These are phyloP conservation scores for Oreochromis niloticus DNA, from an alignment of 2,113 vertebrate genomes.

Conservation along the genomic window DNA sequence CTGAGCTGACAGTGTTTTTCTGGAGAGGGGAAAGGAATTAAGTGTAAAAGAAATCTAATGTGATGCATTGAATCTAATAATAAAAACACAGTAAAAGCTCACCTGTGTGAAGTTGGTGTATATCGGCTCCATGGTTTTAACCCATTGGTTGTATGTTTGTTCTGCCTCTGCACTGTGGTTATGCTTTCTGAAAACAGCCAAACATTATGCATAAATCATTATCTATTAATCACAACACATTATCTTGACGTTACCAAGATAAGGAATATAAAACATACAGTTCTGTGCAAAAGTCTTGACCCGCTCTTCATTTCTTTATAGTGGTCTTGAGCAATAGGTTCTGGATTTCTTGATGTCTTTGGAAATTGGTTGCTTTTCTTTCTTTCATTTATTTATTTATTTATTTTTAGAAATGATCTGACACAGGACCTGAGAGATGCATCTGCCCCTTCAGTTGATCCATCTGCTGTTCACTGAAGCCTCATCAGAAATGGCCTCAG, in stretches of 20 bases:
- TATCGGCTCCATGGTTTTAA: conserved; percentile 61
- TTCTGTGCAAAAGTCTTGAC: not conserved
- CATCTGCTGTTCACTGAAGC: not conserved
- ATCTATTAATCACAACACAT: not conserved
- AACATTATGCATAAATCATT: not conserved
- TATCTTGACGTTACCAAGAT: not conserved
- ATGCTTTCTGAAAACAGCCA: conserved; percentile 43
- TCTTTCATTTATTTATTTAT: not conserved
- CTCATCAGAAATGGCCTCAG: not conserved
- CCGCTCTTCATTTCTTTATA: not conserved
- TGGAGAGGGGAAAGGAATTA: not conserved
- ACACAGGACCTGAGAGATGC: not conserved
- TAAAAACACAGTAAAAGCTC: not conserved
- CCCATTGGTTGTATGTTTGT: conserved; percentile 49
- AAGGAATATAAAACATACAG: not conserved
- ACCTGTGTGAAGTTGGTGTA: conserved; percentile 54
- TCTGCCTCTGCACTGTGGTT: conserved; percentile 44
- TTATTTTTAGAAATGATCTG: not conserved
- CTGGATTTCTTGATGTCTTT: not conserved
- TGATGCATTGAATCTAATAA: not conserved
- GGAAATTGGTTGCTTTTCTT: not conserved
- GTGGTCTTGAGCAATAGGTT: not conserved
- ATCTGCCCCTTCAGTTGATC: not conserved
- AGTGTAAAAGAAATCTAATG: not conserved
- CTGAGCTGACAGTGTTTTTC: conserved; percentile 38